Evolutionary conservation across 2,888 invertebrate genomes (phyloP), one percentile per base, ranked within the genome.

Genomic region (Emmelina monodactyla): DNA sequence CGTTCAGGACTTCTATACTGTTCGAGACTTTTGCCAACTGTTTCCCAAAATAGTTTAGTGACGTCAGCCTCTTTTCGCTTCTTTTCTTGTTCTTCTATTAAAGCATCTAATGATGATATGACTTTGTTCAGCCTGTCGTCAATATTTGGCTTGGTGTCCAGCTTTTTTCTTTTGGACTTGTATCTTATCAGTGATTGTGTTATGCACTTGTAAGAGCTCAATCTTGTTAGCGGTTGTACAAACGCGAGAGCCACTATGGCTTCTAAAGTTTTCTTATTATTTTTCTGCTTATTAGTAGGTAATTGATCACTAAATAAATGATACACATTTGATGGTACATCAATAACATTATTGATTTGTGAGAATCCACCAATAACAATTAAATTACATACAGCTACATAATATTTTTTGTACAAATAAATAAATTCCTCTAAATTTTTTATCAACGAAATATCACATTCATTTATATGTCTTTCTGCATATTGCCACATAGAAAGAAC

Each of bases 1-100:
- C 93, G 82, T 34, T 86, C 84, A 3, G 78, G 86, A 3, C 80
- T 82, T 53, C 85, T 81, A 40, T 87, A 73, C 32, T 82, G 76
- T 38, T 88, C 87, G 2, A 86, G 66, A 13, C 82, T 57, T 64
- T 86, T 87, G 0, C 87, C 86, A 25, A 85, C 78, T 39, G 81
- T 85, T 52, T 88, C 86, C 91, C 91, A 91, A 78, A 91, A 91
- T 32, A 82, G 57, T 52, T 85, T 85, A 0, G 91, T 91, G 15
- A 72, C 52, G 40, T 89, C 88, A 0, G 91, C 89, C 53, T 87
- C 84, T 38, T 82, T 83, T 30, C 84, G 70, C 38, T 80, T 83
- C 46, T 79, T 79, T 34, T 85, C 83, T 49, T 86, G 85, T 46
- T 85, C 84, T 12, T 86, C 85, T 38, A 83, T 82, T 41, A 88